phyloP scores from a whole-genome alignment of 2,113 vertebrate genomes.

The Phaethon lepturus region DNA sequence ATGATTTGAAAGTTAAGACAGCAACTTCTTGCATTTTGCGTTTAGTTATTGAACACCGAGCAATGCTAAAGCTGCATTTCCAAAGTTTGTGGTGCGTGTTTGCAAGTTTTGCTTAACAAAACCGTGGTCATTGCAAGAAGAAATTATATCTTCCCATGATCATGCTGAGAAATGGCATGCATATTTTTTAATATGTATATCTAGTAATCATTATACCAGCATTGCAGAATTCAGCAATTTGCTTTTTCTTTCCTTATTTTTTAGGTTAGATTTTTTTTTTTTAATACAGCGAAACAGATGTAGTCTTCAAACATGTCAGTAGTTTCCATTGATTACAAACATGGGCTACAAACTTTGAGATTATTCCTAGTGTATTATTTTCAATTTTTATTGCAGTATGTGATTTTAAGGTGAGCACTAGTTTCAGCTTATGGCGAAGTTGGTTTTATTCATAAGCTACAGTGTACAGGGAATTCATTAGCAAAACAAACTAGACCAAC shows the following conservation, averaged over 20 bases:
- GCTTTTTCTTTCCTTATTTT: background rate
- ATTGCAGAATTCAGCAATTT: background rate
- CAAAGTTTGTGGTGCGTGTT: background rate
- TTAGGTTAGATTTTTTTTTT: background rate
- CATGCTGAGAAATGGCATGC: background rate
- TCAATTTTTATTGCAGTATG: background rate
- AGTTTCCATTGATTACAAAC: background rate
- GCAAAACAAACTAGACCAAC: constrained; percentile 19
- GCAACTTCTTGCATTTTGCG: constrained; percentile 1
- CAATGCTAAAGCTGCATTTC: constrained; percentile 51
- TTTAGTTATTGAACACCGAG: constrained; percentile 55
- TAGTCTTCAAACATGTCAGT: background rate
- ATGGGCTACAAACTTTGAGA: background rate
- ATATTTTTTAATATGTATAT: background rate
- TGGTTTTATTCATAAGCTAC: constrained; percentile 45
- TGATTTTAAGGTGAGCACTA: background rate
- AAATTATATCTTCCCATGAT: background rate
- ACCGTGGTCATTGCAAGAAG: background rate
- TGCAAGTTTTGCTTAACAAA: constrained; percentile 21
- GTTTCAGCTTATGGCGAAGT: background rate
- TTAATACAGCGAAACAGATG: background rate
- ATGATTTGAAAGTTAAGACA: constrained; percentile 54
- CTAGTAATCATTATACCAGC: background rate
- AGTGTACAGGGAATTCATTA: constrained; percentile 21
- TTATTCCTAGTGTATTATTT: background rate